Base-by-base conservation (phyloP, 2,797 vertebrate species). In the Arctocebus calabarensis region DNA sequence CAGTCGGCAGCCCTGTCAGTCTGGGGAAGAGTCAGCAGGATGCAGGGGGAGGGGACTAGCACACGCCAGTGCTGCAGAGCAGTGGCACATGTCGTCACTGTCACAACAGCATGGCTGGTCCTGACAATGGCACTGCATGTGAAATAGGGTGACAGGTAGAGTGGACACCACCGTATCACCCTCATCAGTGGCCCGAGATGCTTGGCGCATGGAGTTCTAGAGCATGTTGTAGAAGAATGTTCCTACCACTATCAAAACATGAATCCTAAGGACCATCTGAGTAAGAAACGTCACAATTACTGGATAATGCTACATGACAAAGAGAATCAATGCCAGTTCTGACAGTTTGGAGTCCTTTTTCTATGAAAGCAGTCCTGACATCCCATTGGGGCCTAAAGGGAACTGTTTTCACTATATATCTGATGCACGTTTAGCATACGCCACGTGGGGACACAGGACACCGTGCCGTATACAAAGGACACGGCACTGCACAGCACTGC, bases 381-480 rank as follows among this genome's bases (percentile, higher is more conserved):
- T 2, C 14, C 84, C 55, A 4, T 19, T 4, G 1, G 57, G 45
- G 45, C 29, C 89, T 19, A 22, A 2, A 29, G 20, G 16, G 14
- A 40, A 34, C 9, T 6, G 5, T 9, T 78, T 78, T 57, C 68
- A 29, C 1, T 32, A 27, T 52, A 8, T 7, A 45, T 11, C 12
- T 20, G 32, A 45, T 5, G 10, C 43, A 17, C 6, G 10, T 14
- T 22, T 22, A 70, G 57, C 13, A 11, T 34, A 22, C 2, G 9
- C 29, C 7, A 29, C 1, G 1, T 22, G 62, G 68, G 13, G 48
- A 16, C 48, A 52, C 48, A 11, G 45, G 45, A 48, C 45, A 48
- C 45, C 2, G 45, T 22, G 70, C 45, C 0, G 1, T 8, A 23
- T 3, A 11, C n/a, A 17, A 2, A 43, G 75, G 43, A 29, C 13